Percentiles rank a stretch among this genome's conserved stretches.
Evolutionary conservation across 2,888 invertebrate species (phyloP).

Genomic region (Teleogryllus oceanicus): DNA sequence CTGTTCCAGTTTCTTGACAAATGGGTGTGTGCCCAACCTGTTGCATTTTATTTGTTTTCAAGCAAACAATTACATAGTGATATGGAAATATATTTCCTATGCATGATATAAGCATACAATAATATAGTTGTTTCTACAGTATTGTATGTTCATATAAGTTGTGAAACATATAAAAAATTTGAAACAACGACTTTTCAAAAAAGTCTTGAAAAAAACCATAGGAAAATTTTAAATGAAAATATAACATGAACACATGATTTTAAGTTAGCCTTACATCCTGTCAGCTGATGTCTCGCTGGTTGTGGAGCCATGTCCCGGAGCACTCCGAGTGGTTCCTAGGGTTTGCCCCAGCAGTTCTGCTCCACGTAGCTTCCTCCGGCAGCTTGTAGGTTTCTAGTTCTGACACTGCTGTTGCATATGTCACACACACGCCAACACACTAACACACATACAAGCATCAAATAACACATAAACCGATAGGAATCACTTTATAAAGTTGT

Average conservation of each 20-base stretch:
- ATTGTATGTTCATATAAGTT: constrained; percentile 28
- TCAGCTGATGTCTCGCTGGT: constrained; percentile 18
- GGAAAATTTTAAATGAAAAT: constrained; percentile 21
- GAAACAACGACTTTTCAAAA: constrained; percentile 23
- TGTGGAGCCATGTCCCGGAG: constrained; percentile 3
- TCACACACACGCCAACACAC: constrained; percentile 19
- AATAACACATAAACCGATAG: constrained; percentile 21
- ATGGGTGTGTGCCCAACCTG: constrained; percentile 18
- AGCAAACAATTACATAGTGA: constrained; percentile 27
- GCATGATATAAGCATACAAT: constrained; percentile 29
- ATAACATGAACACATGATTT: not conserved
- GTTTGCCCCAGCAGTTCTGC: constrained; percentile 12
- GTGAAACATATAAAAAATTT: constrained; percentile 24
- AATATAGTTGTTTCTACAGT: constrained; percentile 21
- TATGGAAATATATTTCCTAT: constrained; percentile 25
- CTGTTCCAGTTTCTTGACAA: not conserved
- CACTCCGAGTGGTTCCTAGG: not conserved
- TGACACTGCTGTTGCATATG: constrained; percentile 25
- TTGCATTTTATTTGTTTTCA: constrained; percentile 20
- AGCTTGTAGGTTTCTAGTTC: constrained; percentile 31
- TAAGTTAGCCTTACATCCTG: constrained; percentile 11
- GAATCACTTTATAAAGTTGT: constrained; percentile 22
- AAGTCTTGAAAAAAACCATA: constrained; percentile 22
- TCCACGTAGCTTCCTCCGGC: constrained; percentile 29
- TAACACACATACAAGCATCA: constrained; percentile 20